Percentiles rank a stretch among this genome's conserved stretches.
These are phyloP conservation scores for Alosa sapidissima DNA, from an alignment of 2,797 vertebrate genomes.

Conservation along the genomic window DNA sequence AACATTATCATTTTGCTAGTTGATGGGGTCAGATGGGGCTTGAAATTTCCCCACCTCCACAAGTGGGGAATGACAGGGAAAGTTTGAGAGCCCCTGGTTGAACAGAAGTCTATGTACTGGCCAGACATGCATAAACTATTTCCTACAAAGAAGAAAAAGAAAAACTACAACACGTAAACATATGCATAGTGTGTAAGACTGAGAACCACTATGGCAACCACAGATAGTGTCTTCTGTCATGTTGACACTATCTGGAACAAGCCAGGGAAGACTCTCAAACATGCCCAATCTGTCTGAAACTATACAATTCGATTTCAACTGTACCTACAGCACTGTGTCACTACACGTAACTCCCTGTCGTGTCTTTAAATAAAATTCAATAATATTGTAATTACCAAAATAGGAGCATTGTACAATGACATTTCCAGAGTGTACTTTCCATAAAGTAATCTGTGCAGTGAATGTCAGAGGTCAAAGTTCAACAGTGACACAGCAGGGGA, in stretches of 20 bases:
- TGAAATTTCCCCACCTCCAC: too few species aligned
- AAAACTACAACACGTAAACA: not conserved
- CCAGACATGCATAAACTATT: not conserved
- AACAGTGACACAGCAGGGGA: slow-evolving; percentile 14
- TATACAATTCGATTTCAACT: not conserved
- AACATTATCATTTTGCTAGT: too few species aligned
- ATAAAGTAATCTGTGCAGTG: slow-evolving; percentile 4
- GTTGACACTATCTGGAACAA: not conserved
- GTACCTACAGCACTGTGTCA: not conserved
- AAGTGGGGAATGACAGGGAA: too few species aligned
- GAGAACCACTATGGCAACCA: not conserved
- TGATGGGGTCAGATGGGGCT: too few species aligned
- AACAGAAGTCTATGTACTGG: too few species aligned
- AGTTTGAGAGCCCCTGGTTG: too few species aligned
- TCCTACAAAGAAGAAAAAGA: not conserved
- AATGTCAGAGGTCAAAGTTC: slow-evolving; percentile 7
- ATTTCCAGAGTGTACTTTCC: not conserved
- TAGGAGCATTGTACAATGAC: not conserved
- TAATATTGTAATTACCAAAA: not conserved
- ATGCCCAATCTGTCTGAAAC: not conserved
- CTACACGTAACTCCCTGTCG: not conserved
- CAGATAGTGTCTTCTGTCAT: not conserved
- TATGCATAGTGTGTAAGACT: not conserved
- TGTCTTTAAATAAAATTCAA: not conserved
- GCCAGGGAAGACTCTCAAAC: not conserved